Conservation (phyloP, 2,113 vertebrate genomes). For the Craseonycteris thonglongyai region DNA sequence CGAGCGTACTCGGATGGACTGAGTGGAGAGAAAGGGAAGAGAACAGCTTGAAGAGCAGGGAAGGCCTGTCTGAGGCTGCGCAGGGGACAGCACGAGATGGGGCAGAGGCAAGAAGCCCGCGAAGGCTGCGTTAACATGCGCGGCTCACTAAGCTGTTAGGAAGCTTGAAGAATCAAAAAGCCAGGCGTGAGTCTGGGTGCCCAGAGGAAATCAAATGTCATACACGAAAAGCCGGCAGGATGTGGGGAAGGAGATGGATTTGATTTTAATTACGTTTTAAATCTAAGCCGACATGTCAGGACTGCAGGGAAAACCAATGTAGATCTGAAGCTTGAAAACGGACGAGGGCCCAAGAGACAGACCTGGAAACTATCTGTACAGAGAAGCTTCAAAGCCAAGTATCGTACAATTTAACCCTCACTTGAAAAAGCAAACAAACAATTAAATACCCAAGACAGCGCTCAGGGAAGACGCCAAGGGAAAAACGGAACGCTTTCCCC, state of each 20-base stretch:
- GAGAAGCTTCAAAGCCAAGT: not conserved
- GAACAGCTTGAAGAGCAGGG: not conserved
- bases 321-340: not conserved
- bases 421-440: not conserved
- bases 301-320: not conserved
- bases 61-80: not conserved
- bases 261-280: slow-evolving; percentile 28
- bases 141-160: not conserved
- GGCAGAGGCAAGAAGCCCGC: too few species aligned
- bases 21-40: not conserved
- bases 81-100: too few species aligned
- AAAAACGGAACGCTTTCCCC: not conserved
- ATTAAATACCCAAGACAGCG: not conserved
- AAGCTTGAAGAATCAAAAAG: not conserved
- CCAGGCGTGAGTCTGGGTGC: not conserved
- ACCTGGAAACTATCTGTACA: not conserved
- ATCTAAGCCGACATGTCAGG: not conserved
- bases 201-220: not conserved
- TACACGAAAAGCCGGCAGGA: not conserved
- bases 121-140: too few species aligned
- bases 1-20: not conserved
- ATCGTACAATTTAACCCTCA: not conserved
- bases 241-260: not conserved
- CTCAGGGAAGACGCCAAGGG: not conserved
- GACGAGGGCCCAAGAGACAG: not conserved